Evolutionary conservation across 2,888 invertebrate species (phyloP).

Genomic region (Pecten maximus): DNA sequence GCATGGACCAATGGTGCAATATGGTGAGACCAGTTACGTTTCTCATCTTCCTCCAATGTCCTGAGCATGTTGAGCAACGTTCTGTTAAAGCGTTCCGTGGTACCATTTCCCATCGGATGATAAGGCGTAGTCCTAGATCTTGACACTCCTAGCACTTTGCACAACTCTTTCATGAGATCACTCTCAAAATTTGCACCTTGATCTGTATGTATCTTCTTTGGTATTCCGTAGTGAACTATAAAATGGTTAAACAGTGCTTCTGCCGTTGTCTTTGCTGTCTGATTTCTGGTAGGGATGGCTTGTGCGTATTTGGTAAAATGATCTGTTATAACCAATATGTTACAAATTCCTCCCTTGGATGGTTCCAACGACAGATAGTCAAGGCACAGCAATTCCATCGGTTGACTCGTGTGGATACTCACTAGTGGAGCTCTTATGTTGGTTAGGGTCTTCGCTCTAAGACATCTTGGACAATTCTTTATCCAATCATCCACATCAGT

Average conservation of each 20-base stretch:
- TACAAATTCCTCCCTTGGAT: too few relatives aligned
- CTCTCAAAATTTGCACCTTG: not conserved
- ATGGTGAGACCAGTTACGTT: not conserved
- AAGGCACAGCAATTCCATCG: too few relatives aligned
- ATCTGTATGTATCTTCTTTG: not conserved
- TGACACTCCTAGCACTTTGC: not conserved
- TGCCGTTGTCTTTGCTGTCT: not conserved
- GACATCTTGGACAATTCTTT: too few relatives aligned
- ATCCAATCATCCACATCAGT: too few relatives aligned
- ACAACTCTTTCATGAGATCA: not conserved
- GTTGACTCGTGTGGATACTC: too few relatives aligned
- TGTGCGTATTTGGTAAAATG: too few relatives aligned
- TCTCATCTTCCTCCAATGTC: not conserved
- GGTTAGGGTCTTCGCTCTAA: too few relatives aligned
- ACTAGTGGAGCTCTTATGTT: too few relatives aligned
- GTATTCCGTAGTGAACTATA: not conserved
- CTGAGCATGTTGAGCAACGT: not conserved
- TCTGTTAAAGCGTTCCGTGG: not conserved
- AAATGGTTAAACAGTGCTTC: not conserved
- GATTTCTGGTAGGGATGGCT: too few relatives aligned
- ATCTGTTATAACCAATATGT: too few relatives aligned
- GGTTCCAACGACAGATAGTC: too few relatives aligned
- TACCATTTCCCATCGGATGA: not conserved
- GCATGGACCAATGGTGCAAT: not conserved
- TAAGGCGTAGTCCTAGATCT: not conserved